phyloP scores from a whole-genome alignment of 2,888 invertebrate genomes.

The Micropterix aruncella region DNA sequence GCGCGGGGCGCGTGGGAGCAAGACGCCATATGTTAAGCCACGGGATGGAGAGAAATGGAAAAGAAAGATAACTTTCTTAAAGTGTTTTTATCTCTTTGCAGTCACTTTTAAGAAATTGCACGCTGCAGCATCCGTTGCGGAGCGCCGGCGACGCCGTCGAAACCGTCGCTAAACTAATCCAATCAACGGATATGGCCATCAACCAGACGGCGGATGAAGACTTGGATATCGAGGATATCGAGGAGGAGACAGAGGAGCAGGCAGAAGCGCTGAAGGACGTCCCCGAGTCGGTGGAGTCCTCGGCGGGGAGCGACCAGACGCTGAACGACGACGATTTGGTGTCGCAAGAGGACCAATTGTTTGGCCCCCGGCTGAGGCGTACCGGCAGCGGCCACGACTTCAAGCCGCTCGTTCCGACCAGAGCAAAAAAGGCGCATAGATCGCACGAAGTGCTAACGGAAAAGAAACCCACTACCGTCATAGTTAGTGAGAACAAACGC shows the following conservation, averaged over 20 bases:
- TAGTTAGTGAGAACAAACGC: conserved; percentile 28
- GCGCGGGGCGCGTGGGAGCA: too few relatives aligned
- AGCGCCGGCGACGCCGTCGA: too few relatives aligned
- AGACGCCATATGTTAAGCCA: too few relatives aligned
- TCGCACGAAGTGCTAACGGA: conserved; percentile 30
- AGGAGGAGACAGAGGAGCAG: neutral
- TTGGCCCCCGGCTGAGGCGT: conserved; percentile 28
- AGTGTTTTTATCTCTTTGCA: too few relatives aligned
- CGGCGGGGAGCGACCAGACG: conserved; percentile 10
- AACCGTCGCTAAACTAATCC: too few relatives aligned
- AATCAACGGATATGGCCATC: neutral
- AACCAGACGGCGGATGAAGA: neutral
- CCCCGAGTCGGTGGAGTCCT: conserved; percentile 10
- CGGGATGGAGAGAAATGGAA: too few relatives aligned
- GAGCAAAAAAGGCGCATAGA: conserved; percentile 27
- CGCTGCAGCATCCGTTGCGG: too few relatives aligned
- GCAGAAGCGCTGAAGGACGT: conserved; percentile 7
- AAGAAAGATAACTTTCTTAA: too few relatives aligned
- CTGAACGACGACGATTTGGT: neutral
- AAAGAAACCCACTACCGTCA: conserved; percentile 11
- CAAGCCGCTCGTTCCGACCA: conserved; percentile 25
- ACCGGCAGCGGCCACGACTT: conserved; percentile 31
- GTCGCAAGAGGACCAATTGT: conserved; percentile 20
- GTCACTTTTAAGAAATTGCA: too few relatives aligned
- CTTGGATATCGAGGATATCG: neutral